phyloP scores from a whole-genome alignment of 2,113 vertebrate genomes.

The Macquaria ambigua region DNA sequence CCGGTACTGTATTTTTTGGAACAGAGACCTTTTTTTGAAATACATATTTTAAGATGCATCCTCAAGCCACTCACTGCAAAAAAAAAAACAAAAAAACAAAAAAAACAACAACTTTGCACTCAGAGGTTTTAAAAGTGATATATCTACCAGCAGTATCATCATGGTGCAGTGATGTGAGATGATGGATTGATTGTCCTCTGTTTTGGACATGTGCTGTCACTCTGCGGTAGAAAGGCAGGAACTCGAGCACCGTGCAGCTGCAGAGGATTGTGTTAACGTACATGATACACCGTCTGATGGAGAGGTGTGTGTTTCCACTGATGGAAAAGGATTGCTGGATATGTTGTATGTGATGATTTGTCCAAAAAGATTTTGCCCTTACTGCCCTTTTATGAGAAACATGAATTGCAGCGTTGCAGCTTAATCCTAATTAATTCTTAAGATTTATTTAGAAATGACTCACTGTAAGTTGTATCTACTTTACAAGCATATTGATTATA shows the following conservation, averaged over 20 bases:
- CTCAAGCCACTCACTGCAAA: constrained; percentile 34
- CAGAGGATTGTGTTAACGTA: constrained; percentile 49
- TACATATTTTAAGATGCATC: constrained; percentile 47
- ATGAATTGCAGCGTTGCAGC: not conserved
- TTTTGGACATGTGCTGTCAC: constrained; percentile 68
- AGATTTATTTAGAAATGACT: constrained; percentile 35
- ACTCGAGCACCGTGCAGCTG: constrained; percentile 24
- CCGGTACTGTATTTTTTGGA: constrained; percentile 45
- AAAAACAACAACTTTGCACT: constrained; percentile 18
- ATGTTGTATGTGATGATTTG: constrained; percentile 18
- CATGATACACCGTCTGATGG: constrained; percentile 48
- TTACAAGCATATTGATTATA: constrained; percentile 41
- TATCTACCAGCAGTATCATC: constrained; percentile 62
- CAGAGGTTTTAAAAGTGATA: constrained; percentile 56
- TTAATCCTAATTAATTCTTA: constrained; percentile 32
- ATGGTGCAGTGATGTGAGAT: constrained; percentile 61
- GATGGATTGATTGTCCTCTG: constrained; percentile 73
- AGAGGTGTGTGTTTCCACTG: constrained; percentile 24
- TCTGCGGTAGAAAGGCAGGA: constrained; percentile 55
- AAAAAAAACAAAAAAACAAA: not conserved
- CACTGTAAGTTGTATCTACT: constrained; percentile 13
- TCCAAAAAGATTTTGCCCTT: constrained; percentile 10
- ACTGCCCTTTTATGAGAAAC: not conserved
- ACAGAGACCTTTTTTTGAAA: constrained; percentile 33
- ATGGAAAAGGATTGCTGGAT: not conserved